phyloP scores from a whole-genome alignment of 2,797 vertebrate genomes.

The Apogon talboti region DNA sequence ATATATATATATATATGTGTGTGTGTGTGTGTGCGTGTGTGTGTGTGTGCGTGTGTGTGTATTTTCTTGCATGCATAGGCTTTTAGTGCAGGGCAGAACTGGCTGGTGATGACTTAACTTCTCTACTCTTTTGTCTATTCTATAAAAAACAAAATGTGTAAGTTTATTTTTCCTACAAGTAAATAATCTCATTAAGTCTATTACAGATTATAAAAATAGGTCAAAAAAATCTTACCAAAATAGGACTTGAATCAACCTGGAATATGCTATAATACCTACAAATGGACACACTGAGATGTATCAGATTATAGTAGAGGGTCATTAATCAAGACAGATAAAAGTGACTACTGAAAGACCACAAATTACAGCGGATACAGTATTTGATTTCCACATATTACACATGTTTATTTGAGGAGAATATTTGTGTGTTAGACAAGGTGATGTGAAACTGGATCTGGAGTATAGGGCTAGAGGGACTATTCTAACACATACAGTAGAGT shows the following conservation, averaged over 20 bases:
- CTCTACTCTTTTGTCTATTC: too few relatives aligned
- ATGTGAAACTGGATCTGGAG: neutral
- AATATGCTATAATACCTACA: neutral
- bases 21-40: too few relatives aligned
- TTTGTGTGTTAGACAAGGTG: neutral
- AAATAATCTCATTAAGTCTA: neutral
- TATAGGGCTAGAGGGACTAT: neutral
- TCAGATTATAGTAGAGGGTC: neutral
- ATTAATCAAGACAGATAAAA: neutral
- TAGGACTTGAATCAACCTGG: neutral
- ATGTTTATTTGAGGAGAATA: constrained; percentile 10
- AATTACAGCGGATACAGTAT: constrained; percentile 10
- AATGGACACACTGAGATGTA: neutral
- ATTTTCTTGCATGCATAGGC: too few relatives aligned
- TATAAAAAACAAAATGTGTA: too few relatives aligned
- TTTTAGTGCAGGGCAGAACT: too few relatives aligned
- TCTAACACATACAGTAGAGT: neutral
- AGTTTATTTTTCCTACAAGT: too few relatives aligned
- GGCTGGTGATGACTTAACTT: too few relatives aligned
- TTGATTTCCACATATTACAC: constrained; percentile 4
- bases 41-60: too few relatives aligned
- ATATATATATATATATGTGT: too few relatives aligned
- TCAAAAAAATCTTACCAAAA: neutral
- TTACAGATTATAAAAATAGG: neutral
- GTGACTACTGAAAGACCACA: neutral